Evolutionary conservation across 2,113 vertebrate genomes (phyloP).

Genomic region (Acinonyx jubatus): DNA sequence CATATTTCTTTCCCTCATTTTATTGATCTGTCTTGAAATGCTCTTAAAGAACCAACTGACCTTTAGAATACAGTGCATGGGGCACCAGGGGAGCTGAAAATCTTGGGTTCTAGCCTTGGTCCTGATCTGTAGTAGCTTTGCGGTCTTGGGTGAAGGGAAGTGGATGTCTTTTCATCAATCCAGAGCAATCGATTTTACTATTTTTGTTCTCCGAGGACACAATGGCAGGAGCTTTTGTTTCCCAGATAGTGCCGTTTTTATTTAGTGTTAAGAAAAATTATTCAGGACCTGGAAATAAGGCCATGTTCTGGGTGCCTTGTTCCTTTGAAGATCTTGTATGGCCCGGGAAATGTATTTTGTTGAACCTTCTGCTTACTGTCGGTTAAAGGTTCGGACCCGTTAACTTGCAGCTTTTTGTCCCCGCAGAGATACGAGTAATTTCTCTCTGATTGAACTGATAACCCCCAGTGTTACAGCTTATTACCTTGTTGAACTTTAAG

Average conservation of each 20-base stretch:
- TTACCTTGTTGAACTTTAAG: neutral
- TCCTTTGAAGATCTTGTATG: neutral
- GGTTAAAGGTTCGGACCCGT: neutral
- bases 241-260: neutral
- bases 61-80: neutral
- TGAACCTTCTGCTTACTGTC: neutral
- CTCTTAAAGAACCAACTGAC: neutral
- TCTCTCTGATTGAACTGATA: neutral
- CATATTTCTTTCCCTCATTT: neutral
- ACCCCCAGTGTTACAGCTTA: neutral
- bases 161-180: neutral
- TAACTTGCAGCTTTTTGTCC: neutral
- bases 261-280: neutral
- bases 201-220: conserved; percentile 32
- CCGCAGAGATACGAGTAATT: neutral
- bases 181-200: neutral
- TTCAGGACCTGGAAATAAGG: conserved; percentile 12
- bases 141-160: conserved; percentile 12
- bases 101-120: neutral
- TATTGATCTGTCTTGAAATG: neutral
- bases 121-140: conserved; percentile 12
- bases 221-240: neutral
- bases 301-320: neutral
- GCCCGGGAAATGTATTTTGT: neutral
- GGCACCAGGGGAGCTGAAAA: neutral